Evolutionary conservation across 2,797 vertebrate genomes (phyloP), one percentile per base, ranked within the genome.

Genomic region (Passerculus sandwichensis): DNA sequence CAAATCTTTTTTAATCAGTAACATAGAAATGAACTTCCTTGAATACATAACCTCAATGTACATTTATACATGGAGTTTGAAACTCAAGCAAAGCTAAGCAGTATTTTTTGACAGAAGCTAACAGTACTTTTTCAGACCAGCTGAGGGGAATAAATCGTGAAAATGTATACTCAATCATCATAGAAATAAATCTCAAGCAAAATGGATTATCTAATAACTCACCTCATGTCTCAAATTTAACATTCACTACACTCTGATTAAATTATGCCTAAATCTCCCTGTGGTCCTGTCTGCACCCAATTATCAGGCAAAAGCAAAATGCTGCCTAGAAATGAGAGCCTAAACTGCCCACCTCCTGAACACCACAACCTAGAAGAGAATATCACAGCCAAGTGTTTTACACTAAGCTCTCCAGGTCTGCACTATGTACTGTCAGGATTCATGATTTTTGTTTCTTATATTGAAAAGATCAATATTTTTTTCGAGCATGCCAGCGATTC

Each of bases 391-490:
- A 18, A 60, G 32, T 5, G 2, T 50, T 61, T 22, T 11, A 69
- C 18, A 73, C 4, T 3, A 29, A 50, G 11, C 15, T 89, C 57
- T 77, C 60, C 36, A 59, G 42, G 42, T 75, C 45, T 48, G 22
- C 26, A 57, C 22, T 34, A 30, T 0, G 0, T 4, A 27, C 6
- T 8, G 8, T 11, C 45, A 53, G 30, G 10, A 72, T 16, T 76
- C 32, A 50, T 0, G 0, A 21, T 48, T 85, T 78, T 71, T 56
- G 27, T 65, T 80, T 27, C 34, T 50, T 69, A 18, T 50, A 82
- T 0, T 3, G 2, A 61, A 83, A 82, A 10, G 9, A 6, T 3
- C 14, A 13, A 23, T 15, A 40, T 89, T 78, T 61, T 42, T 78
- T 61, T 38, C 0, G 23, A 87, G 45, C 40, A 72, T 5, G 5